Evolutionary conservation across 1,140 invertebrate species (phyloP).

Genomic region (Sinonovacula constricta): DNA sequence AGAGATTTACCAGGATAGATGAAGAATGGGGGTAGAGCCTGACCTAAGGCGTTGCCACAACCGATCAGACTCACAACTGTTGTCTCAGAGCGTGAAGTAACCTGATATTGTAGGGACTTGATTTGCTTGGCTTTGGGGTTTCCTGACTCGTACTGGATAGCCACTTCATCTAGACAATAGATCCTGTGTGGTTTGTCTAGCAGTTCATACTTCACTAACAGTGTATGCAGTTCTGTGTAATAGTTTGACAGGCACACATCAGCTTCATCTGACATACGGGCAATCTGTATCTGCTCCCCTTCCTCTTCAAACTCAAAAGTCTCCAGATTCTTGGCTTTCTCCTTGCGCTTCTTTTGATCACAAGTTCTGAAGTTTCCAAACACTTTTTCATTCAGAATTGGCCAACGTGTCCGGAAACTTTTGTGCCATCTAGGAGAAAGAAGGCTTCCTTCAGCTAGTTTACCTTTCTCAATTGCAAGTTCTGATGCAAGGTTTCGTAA

Average conservation of each 20-base stretch:
- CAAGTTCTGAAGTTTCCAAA: slow-evolving; percentile 40
- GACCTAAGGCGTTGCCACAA: slow-evolving; percentile 40
- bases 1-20: slow-evolving; percentile 32
- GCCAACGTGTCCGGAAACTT: slow-evolving; percentile 44
- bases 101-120: slow-evolving; percentile 29
- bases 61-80: slow-evolving; percentile 48
- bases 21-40: slow-evolving; percentile 37
- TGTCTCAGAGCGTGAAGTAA: slow-evolving; percentile 36
- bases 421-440: slow-evolving; percentile 48
- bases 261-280: slow-evolving; percentile 34
- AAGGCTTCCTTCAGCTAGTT: slow-evolving; percentile 33
- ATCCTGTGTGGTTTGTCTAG: slow-evolving; percentile 36
- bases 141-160: slow-evolving; percentile 46
- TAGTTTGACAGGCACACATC: slow-evolving; percentile 45
- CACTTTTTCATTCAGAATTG: slow-evolving; percentile 45
- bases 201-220: slow-evolving; percentile 41
- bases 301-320: slow-evolving; percentile 49
- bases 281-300: slow-evolving; percentile 46
- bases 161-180: slow-evolving; percentile 40
- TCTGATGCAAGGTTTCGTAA: slow-evolving; percentile 41
- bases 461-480: slow-evolving; percentile 35
- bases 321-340: slow-evolving; percentile 28
- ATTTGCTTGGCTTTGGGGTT: slow-evolving; percentile 39
- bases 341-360: slow-evolving; percentile 20
- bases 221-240: slow-evolving; percentile 28